Conservation (phyloP, 2,888 invertebrate species). For the Aporophyla lueneburgensis region DNA sequence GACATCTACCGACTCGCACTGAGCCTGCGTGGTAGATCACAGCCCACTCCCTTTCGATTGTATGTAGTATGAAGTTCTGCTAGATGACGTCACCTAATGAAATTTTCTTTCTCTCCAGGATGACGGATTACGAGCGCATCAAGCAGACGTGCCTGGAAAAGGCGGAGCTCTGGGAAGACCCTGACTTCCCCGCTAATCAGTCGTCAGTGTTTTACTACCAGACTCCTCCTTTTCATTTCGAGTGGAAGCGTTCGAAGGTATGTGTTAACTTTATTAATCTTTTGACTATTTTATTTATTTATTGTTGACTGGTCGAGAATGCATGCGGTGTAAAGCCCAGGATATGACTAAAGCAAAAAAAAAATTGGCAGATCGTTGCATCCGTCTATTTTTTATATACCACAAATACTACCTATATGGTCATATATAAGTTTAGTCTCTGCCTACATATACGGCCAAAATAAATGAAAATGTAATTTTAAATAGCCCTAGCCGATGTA, state of each 20-base stretch:
- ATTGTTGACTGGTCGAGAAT: background rate
- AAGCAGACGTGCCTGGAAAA: constrained; percentile 95
- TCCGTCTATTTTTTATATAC: background rate
- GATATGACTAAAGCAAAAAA: background rate
- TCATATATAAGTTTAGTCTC: background rate
- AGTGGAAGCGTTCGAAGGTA: constrained; percentile 97
- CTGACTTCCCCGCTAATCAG: constrained; percentile 97
- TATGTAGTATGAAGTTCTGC: background rate
- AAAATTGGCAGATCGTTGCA: background rate
- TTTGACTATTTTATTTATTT: background rate
- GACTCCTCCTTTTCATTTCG: constrained; percentile 97
- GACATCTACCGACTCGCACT: no score
- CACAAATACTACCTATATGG: background rate
- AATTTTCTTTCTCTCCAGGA: constrained; percentile 73
- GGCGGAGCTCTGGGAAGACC: constrained; percentile 96
- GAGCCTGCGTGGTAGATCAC: no score
- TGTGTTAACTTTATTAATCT: constrained; percentile 51
- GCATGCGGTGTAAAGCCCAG: no score
- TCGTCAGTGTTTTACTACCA: constrained; percentile 98
- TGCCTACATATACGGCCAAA: background rate
- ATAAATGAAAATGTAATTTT: background rate
- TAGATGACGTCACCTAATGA: background rate
- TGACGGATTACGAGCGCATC: constrained; percentile 96
- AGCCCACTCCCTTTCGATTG: background rate
- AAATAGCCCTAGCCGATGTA: background rate